Percentiles rank a stretch among this genome's conserved stretches.
phyloP scores from a whole-genome alignment of 2,113 vertebrate genomes.

The Elgaria multicarinata region DNA sequence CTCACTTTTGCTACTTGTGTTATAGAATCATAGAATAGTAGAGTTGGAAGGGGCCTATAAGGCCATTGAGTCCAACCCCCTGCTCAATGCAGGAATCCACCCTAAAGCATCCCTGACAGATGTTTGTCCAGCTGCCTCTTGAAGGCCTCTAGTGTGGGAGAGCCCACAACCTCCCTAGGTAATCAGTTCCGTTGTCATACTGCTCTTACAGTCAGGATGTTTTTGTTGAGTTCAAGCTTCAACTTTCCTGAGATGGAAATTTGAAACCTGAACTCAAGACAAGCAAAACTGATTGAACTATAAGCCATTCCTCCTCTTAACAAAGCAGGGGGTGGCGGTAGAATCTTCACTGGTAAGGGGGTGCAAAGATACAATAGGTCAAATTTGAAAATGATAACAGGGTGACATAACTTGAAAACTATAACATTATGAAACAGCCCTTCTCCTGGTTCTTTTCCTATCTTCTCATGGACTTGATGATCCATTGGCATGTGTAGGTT shows the following conservation, averaged over 20 bases:
- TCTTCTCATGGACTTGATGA: neutral
- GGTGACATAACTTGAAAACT: neutral
- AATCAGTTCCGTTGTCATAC: too few species aligned
- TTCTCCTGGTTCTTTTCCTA: neutral
- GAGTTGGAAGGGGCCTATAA: too few species aligned
- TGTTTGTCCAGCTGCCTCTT: too few species aligned
- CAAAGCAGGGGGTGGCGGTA: neutral
- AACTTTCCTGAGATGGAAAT: neutral
- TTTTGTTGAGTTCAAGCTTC: too few species aligned
- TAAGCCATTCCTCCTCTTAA: neutral
- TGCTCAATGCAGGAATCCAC: too few species aligned
- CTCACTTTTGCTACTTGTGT: neutral
- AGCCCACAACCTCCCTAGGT: too few species aligned
- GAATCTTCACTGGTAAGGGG: neutral
- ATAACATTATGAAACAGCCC: neutral
- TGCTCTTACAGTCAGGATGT: too few species aligned
- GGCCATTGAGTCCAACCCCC: too few species aligned
- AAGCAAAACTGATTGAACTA: neutral
- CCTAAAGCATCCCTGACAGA: too few species aligned
- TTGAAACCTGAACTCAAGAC: too few species aligned
- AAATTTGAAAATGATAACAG: neutral
- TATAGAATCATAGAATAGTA: too few species aligned
- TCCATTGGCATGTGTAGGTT: rapidly evolving
- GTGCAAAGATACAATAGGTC: neutral
- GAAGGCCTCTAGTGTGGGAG: too few species aligned